Conservation (phyloP, 2,888 invertebrate genomes). For the Imbricaverruca yamaguchii region DNA sequence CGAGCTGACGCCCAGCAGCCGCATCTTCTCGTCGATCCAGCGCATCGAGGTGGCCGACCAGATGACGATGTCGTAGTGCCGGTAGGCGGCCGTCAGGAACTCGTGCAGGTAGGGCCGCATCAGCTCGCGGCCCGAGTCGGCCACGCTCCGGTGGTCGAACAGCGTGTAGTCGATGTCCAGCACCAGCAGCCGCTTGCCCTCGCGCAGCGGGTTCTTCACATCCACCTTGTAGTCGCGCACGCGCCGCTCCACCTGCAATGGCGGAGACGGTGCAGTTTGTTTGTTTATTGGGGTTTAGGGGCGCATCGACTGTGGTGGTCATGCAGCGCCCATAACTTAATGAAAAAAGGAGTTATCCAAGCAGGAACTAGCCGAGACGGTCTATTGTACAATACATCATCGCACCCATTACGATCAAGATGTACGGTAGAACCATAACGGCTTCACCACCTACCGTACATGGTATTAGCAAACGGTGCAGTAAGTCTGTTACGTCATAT, state of each 20-base stretch:
- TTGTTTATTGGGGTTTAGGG: too few species aligned
- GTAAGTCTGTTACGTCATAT: too few species aligned
- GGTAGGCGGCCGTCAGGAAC: slow-evolving; percentile 75
- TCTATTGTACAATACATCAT: too few species aligned
- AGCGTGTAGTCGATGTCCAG: slow-evolving; percentile 94
- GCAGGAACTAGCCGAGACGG: too few species aligned
- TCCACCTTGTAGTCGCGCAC: slow-evolving; percentile 46
- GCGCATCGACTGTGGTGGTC: too few species aligned
- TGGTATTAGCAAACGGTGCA: too few species aligned
- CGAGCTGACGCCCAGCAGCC: slow-evolving; percentile 72
- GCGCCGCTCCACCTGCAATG: slow-evolving; percentile 60
- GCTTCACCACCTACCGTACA: too few species aligned
- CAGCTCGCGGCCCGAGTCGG: slow-evolving; percentile 76
- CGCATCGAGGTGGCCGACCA: slow-evolving; percentile 99
- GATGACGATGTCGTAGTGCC: slow-evolving; percentile 88
- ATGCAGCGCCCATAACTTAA: too few species aligned
- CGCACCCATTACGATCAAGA: too few species aligned
- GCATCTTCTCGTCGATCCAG: slow-evolving; percentile 97
- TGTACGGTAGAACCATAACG: too few species aligned
- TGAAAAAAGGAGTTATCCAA: too few species aligned
- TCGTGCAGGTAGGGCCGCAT: slow-evolving; percentile 95
- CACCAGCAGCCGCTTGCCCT: slow-evolving; percentile 81
- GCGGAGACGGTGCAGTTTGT: neutral
- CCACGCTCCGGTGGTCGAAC: slow-evolving; percentile 89
- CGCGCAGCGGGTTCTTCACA: slow-evolving; percentile 68